Conservation (phyloP, 2,888 invertebrate genomes). For the Hartigia nigra region DNA sequence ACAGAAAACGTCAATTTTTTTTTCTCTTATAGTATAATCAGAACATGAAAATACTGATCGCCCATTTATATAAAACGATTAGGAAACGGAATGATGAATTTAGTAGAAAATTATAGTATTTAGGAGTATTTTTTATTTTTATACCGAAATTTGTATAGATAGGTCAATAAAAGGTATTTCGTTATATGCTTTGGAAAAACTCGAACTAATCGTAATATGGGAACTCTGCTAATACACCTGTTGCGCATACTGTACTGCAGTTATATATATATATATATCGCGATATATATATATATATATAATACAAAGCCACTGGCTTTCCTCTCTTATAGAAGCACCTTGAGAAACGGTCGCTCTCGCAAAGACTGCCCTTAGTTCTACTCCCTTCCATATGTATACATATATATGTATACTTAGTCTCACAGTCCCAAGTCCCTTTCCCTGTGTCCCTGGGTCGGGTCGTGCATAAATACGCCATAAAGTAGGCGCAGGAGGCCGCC, state of each 20-base stretch:
- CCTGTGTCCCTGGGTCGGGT: not conserved
- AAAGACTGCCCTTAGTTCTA: not conserved
- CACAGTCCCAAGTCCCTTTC: not conserved
- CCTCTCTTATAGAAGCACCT: not conserved
- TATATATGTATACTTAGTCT: not conserved
- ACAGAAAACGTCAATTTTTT: not conserved
- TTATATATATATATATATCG: too few relatives aligned
- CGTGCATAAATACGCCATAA: slow-evolving; percentile 35
- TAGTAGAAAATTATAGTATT: not conserved
- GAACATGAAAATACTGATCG: not conserved
- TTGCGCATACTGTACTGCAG: not conserved
- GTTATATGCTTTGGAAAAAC: slow-evolving; percentile 3
- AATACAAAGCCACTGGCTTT: not conserved
- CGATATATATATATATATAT: not conserved
- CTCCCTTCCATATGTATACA: not conserved
- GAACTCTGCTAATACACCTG: slow-evolving; percentile 1
- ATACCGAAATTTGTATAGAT: not conserved
- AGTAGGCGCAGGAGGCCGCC: slow-evolving; percentile 31
- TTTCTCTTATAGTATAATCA: not conserved
- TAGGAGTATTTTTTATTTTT: not conserved
- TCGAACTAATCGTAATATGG: not conserved
- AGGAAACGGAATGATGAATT: not conserved
- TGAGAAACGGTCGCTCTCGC: not conserved
- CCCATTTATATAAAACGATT: not conserved
- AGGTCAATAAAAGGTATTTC: not conserved